Conservation (phyloP, 1,140 invertebrate genomes). For the Heliconius hewitsoni region DNA sequence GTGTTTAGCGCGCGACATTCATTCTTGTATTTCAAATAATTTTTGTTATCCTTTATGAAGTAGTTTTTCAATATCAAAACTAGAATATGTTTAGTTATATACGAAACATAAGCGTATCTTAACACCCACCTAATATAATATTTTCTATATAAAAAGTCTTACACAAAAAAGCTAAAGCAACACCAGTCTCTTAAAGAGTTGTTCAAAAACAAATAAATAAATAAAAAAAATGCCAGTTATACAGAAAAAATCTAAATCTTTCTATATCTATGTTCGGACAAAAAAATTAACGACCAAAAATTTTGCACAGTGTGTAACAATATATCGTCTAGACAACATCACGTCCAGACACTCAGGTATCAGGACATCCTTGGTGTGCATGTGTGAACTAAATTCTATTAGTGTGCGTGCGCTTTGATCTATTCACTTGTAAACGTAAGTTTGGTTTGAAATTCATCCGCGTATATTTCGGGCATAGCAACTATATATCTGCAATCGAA, state of each 20-base stretch:
- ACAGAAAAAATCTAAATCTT: slow-evolving; percentile 1
- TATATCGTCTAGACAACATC: slow-evolving; percentile 7
- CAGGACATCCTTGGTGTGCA: slow-evolving; percentile 3
- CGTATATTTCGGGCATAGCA: slow-evolving; percentile 76
- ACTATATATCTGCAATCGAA: slow-evolving; percentile 68
- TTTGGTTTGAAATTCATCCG: slow-evolving; percentile 66
- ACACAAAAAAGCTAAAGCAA: too few relatives aligned
- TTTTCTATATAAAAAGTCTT: too few relatives aligned
- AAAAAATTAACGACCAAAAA: neutral
- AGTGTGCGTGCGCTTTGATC: slow-evolving; percentile 24
- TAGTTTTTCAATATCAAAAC: too few relatives aligned
- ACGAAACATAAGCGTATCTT: too few relatives aligned
- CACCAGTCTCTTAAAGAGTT: too few relatives aligned
- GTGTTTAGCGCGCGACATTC: too few relatives aligned
- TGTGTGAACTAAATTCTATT: neutral
- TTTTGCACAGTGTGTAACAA: neutral
- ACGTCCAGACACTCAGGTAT: slow-evolving; percentile 3
- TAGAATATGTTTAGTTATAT: too few relatives aligned
- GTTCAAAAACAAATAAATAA: too few relatives aligned
- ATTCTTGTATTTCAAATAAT: too few relatives aligned
- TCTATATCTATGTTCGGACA: neutral
- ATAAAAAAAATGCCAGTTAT: neutral
- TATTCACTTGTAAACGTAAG: slow-evolving; percentile 49
- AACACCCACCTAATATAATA: too few relatives aligned
- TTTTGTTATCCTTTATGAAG: too few relatives aligned